Evolutionary conservation across 2,888 invertebrate genomes (phyloP).

Genomic region (Platerodrilus igneus): DNA sequence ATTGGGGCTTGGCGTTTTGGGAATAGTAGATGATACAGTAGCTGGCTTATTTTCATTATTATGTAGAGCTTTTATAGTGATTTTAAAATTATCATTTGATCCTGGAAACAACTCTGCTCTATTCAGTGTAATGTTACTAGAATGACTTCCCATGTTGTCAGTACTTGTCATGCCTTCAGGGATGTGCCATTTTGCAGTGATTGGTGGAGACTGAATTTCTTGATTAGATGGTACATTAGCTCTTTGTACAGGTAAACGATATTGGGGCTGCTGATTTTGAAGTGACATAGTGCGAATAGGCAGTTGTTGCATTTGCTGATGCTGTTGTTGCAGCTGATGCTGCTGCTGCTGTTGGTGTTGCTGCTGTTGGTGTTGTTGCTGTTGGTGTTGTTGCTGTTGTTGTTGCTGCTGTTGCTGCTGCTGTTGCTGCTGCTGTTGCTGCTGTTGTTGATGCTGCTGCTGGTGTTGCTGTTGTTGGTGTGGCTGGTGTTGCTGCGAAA

Average conservation of each 20-base stretch:
- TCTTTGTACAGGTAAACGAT: constrained; percentile 16
- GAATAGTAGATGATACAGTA: constrained; percentile 70
- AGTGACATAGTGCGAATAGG: constrained; percentile 16
- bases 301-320: constrained; percentile 15
- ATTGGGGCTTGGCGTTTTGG: constrained; percentile 79
- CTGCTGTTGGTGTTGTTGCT: constrained; percentile 15
- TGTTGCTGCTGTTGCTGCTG: constrained; percentile 26
- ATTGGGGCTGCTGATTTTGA: constrained; percentile 19
- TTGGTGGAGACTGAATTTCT: constrained; percentile 29
- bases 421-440: constrained; percentile 15
- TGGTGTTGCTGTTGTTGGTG: constrained; percentile 31
- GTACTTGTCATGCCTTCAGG: constrained; percentile 53
- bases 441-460: constrained; percentile 17
- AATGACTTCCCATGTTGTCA: constrained; percentile 14
- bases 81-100: constrained; percentile 63
- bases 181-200: constrained; percentile 70
- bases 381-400: constrained; percentile 16
- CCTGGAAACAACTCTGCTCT: constrained; percentile 28
- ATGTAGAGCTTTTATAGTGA: constrained; percentile 54
- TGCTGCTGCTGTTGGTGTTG: no score
- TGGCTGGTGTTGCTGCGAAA: constrained; percentile 32
- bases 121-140: constrained; percentile 21
- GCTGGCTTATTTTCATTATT: constrained; percentile 36
- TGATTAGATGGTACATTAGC: constrained; percentile 3
- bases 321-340: constrained; percentile 17